Conservation (phyloP, 1,140 invertebrate species). For the Chlorops oryzae region DNA sequence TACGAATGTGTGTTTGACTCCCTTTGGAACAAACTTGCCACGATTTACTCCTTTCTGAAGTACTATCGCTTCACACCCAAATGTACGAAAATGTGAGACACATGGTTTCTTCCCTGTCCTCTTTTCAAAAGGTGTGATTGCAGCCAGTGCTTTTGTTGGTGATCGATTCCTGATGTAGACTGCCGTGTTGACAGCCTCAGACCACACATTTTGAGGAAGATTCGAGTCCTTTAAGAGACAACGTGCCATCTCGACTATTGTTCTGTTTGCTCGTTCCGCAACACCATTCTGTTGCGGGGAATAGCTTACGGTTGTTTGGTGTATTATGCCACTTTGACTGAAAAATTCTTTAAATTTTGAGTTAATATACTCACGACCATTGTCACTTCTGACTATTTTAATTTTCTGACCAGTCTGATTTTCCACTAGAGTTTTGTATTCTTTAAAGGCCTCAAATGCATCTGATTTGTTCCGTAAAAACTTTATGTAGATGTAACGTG, state of each 20-base stretch:
- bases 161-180: slow-evolving; percentile 15
- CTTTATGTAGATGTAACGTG: not conserved
- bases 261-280: slow-evolving; percentile 32
- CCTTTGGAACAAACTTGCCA: slow-evolving; percentile 20
- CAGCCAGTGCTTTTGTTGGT: slow-evolving; percentile 2
- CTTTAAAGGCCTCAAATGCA: slow-evolving; percentile 12
- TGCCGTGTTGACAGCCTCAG: slow-evolving; percentile 47
- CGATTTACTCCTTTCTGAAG: slow-evolving; percentile 40
- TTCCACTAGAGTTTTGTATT: slow-evolving; percentile 11
- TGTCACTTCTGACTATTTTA: slow-evolving; percentile 38
- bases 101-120: slow-evolving; percentile 23
- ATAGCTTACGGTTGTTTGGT: slow-evolving; percentile 42
- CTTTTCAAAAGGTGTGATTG: slow-evolving; percentile 9
- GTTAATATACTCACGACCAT: slow-evolving; percentile 47
- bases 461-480: slow-evolving; percentile 11
- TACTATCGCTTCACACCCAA: slow-evolving; percentile 32
- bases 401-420: slow-evolving; percentile 30
- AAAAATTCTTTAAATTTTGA: slow-evolving; percentile 24
- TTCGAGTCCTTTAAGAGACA: slow-evolving; percentile 28
- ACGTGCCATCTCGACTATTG: slow-evolving; percentile 19
- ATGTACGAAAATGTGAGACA: slow-evolving; percentile 32
- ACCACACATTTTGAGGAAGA: slow-evolving; percentile 47
- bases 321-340: slow-evolving; percentile 29
- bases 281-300: slow-evolving; percentile 48
- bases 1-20: slow-evolving; percentile 5